Evolutionary conservation across 2,888 invertebrate species (phyloP), one percentile per base, ranked within the genome.

Genomic region (Capitulum mitella): DNA sequence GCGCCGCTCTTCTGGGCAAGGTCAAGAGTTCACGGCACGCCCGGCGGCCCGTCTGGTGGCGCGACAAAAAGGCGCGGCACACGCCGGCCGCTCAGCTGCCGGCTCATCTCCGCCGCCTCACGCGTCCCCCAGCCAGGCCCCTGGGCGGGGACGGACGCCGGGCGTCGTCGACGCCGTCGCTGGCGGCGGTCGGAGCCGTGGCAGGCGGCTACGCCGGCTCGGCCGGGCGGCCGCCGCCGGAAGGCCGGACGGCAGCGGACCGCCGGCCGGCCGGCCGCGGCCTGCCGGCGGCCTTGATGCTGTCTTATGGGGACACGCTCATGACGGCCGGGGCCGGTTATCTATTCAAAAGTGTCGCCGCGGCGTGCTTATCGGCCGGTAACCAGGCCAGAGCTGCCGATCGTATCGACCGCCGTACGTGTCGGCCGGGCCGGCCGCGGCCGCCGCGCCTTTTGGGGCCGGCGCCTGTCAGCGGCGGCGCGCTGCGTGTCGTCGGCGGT

Each of bases 11-110:
- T 34, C 64, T 5, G 34, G 19, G 34, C 64, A 64, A 64, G 64
- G 64, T 64, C 64, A 64, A 64, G 64, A 64, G 64, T 64, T 64
- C 64, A 64, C 29, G 5, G 34, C 34, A 34, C 32, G 64, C 34
- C 64, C 22, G 22, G 51, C 51, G 51, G 51, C 51, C 19, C 51
- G 22, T n/a, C n/a, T 5, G 5, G 51, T 22, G 43, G 43, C 43
- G 43, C 43, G 51, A n/a, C 51, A 12, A 12, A 12, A 43, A 43
- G 43, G 43, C 22, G 51, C 51, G 51, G 0, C 51, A 51, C 51
- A 22, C 51, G 51, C 51, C 51, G 51, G 51, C 51, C 51, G 19
- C 51, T 16, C 51, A 6, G 51, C 22, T 16, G 5, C 51, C 22
- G 19, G 5, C 51, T 16, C 51, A 22, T 22, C 51, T 2, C 22